These are phyloP conservation scores for Lysandra bellargus DNA, from an alignment of 2,888 invertebrate species.

Conservation along the genomic window DNA sequence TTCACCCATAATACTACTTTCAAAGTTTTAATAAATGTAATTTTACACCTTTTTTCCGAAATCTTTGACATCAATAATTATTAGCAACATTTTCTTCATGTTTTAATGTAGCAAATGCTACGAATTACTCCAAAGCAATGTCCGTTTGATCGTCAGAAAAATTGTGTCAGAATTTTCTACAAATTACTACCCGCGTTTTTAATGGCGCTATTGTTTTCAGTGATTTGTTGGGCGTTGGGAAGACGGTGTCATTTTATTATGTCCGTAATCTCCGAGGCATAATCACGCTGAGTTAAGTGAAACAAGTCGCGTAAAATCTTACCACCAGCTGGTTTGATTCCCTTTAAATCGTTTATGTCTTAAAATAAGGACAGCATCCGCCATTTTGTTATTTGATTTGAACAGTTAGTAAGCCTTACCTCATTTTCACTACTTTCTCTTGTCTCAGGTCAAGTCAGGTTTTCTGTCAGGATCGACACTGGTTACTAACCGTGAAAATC, in stretches of 20 bases:
- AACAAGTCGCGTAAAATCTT: not conserved
- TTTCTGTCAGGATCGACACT: too few relatives aligned
- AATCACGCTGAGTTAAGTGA: conserved; percentile 24
- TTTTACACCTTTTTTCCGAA: not conserved
- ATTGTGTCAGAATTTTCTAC: not conserved
- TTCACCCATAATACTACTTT: not conserved
- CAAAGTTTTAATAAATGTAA: not conserved
- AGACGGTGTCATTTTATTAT: conserved; percentile 25
- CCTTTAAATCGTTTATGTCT: not conserved
- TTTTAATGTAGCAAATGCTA: not conserved
- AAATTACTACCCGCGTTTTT: not conserved
- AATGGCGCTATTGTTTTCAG: conserved; percentile 13
- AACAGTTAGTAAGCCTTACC: not conserved
- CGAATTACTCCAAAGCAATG: not conserved
- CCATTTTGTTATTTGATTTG: not conserved
- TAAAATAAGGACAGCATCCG: not conserved
- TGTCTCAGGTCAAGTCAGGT: too few relatives aligned
- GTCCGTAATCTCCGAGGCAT: conserved; percentile 15
- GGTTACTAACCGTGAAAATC: too few relatives aligned
- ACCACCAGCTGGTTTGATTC: not conserved
- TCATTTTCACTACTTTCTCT: not conserved
- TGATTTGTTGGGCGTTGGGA: conserved; percentile 20
- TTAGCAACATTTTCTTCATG: not conserved
- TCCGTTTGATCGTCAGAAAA: too few relatives aligned
- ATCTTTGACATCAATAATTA: not conserved